A percentile compares a stretch with the other conserved stretches of the same genome.
Conservation (phyloP, 2,888 invertebrate genomes). For the Mythimna pallens region DNA sequence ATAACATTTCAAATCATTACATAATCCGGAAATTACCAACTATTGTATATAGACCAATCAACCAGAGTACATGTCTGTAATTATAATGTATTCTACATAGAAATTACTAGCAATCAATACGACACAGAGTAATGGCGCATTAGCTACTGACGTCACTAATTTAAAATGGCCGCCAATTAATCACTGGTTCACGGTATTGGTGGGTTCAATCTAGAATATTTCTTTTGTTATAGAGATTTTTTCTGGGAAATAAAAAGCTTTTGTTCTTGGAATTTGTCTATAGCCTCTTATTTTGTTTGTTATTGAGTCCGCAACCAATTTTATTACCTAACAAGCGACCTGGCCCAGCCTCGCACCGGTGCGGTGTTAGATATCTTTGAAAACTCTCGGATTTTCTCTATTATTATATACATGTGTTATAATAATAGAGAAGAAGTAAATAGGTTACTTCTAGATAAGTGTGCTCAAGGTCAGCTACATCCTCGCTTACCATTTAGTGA, state of each 20-base stretch:
- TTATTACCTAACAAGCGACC: too few species aligned
- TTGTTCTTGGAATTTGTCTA: not conserved
- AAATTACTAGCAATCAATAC: constrained; percentile 15
- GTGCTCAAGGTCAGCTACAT: too few species aligned
- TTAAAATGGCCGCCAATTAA: constrained; percentile 10
- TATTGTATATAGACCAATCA: constrained; percentile 1
- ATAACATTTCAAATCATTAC: constrained; percentile 14
- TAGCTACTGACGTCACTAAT: constrained; percentile 22
- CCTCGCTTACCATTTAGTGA: too few species aligned
- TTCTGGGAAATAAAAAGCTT: not conserved
- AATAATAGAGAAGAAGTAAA: too few species aligned
- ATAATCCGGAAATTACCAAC: not conserved
- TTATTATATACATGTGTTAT: too few species aligned
- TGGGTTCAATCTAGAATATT: not conserved
- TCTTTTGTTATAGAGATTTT: not conserved
- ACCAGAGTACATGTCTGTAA: constrained; percentile 1
- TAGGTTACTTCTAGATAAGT: too few species aligned
- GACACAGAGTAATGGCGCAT: constrained; percentile 25
- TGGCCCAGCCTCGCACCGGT: too few species aligned
- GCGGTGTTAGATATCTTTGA: too few species aligned
- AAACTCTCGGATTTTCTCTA: too few species aligned
- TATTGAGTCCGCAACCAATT: not conserved
- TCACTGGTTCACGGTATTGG: not conserved
- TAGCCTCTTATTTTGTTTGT: not conserved
- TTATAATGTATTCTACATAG: not conserved